Base-by-base conservation (phyloP, 2,888 invertebrate genomes). In the Digitonthophagus gazella region DNA sequence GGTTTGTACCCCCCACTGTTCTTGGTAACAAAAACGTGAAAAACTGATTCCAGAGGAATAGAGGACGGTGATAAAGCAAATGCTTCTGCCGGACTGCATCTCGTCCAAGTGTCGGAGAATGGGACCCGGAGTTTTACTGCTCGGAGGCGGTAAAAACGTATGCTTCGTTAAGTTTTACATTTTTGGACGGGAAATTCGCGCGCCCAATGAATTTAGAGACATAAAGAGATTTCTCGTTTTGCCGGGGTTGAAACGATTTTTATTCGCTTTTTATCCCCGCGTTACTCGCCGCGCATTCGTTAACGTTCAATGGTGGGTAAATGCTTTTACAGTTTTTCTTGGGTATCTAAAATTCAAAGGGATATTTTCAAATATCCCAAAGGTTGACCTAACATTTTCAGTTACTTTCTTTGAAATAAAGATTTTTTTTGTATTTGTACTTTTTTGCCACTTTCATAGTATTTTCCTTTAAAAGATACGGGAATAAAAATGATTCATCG, bases 131-230 rank as follows among this genome's bases (percentile, higher is more conserved):
- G n/a, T n/a, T n/a, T n/a, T n/a, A n/a, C 11, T 44, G 28, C 28
- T 44, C 3, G 28, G 28, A 44, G 28, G 28, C 61, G 19, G 61
- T 61, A 61, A 61, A 61, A 61, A 61, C 61, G 20, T 61, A 61
- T 61, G 61, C 61, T 61, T 61, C 61, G 61, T 61, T 61, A 61
- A 61, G 61, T 61, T 61, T 20, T 61, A 61, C 61, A 61, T 61
- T 61, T 61, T 61, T 61, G 28, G 28, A 44, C 28, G 28, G 11
- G 28, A 44, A 44, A 44, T 8, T 44, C 28, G 28, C 28, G 28
- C 28, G 28, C 28, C 28, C 8, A 44, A 44, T 44, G 28, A 44
- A 44, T 44, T 44, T 44, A 44, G 8, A 44, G 28, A 44, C 28
- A 44, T 1, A 44, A 44, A 11, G 28, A 3, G 28, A 44, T 44